Base-by-base conservation (phyloP, 2,888 invertebrate species). In the Clusia tigrina region DNA sequence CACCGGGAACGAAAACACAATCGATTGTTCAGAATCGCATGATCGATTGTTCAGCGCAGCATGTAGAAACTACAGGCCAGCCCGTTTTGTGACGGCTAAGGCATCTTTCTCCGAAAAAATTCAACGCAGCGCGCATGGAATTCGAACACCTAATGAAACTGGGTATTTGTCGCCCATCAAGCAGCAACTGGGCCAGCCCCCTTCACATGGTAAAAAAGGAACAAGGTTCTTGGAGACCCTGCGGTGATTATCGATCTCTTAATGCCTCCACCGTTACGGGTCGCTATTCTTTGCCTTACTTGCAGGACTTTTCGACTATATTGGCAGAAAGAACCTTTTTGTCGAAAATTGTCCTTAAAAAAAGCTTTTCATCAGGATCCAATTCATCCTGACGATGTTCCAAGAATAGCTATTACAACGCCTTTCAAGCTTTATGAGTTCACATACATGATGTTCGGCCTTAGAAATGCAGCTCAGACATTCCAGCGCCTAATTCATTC, bases 161-260 rank as follows among this genome's bases (percentile, higher is more conserved):
- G 20, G 84, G 83, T 0, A 80, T 83, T 9, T 80, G 81, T 37
- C 71, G 81, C 10, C 83, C 81, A 0, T 84, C 83, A 0, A 76
- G 73, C 3, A 81, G 81, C 53, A 66, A 71, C 1, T 84, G 81
- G 83, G 74, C 82, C 0, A 80, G 75, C 56, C 84, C 81, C 1
- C 69, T 84, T 0, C 77, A 78, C 61, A 56, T 79, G 66, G 74
- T 70, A 2, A 65, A 18, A 71, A 77, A 64, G 56, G 18, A 25
- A 42, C 51, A 63, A 22, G 63, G 69, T 6, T 55, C 62, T 2
- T 77, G 75, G 77, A 23, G 79, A 10, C 71, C 77, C 1, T 78
- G 78, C 55, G 77, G 77, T 0, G 77, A 81, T 37, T n/a, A 73
- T 59, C 58, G 79, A 0, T 18, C 24, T 2, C 62, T 78, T 0